Base-by-base conservation (phyloP, 2,113 vertebrate genomes). In the Rallus limicola region DNA sequence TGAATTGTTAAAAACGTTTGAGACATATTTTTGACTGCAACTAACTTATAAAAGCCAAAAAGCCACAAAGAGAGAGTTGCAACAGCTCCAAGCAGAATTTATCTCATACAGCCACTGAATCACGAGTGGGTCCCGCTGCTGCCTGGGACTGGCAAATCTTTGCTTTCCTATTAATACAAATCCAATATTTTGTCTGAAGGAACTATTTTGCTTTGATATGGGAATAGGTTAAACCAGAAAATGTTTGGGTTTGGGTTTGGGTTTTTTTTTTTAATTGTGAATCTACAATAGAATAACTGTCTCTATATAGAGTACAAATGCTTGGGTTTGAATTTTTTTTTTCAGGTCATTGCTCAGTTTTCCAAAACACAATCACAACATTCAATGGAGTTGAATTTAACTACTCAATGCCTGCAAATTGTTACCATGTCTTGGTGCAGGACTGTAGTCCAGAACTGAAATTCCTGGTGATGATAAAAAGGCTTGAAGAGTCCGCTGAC, bases 371-470 rank as follows among this genome's bases (percentile, higher is more conserved):
- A 1, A 60, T 99, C 93, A 96, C 52, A 74, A 98, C 98, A 33
- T 99, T 99, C 94, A 98, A 99, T 79, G 92, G 97, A 5, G 95
- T 77, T 67, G 86, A 46, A 64, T 97, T 95, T 95, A 97, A 91
- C 60, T 98, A 97, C 18, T 93, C 97, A 74, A 97, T 98, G 97
- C 98, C 98, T 28, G 87, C 92, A 86, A 97, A 97, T n/a, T 99
- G 98, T 95, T 93, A 97, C 96, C 98, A 99, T 40, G 91, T 99
- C 77, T 89, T 99, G 94, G 97, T 97, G 56, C 98, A 98, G 82
- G 99, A 99, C 85, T 98, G 98, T 65, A 98, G 98, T 33, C 13
- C 90, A 52, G 98, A 98, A 82, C 93, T 98, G 53, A 99, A 98
- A 92, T 99, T 99, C 91, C 80, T 98, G 58, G 97, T 99, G 91